Evolutionary conservation across 23 tunicate genomes (phyloP), one percentile per base, ranked within the genome.

Genomic region (Phallusia fumigata): DNA sequence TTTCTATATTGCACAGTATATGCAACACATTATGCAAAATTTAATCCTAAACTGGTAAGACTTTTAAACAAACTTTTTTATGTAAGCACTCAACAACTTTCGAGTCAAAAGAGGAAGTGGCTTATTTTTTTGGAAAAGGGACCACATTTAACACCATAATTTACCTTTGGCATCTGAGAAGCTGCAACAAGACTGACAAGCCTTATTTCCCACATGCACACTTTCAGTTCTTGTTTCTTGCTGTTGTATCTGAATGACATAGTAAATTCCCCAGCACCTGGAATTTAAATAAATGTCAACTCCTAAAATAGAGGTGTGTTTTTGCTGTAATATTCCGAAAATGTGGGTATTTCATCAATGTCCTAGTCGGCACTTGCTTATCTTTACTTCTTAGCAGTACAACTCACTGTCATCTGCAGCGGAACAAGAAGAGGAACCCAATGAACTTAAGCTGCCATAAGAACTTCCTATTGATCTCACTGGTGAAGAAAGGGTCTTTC

Each of bases 211-310:
- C 84, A 83, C 0, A 92, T 19, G 22, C 88, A 74, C 19, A 92
- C 53, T 80, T 84, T 87, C 31, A 92, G 83, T 33, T 80, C 76
- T 79, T 84, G 52, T 22, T 75, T 92, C 44, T 87, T 92, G 73
- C 97, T 87, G 86, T 92, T 87, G 86, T 92, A 92, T 76, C 84
- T 88, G 36, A 92, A 92, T 31, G 97, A 90, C 74, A 87, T 31
- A 19, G 76, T 83, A 73, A 92, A 82, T 22, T 87, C 78, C 11
- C 97, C 97, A 51, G 91, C 91, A 72, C 87, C 91, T 87, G 80
- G 11, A 22, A 40, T 32, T 6, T 13, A 33, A 13, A 74, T 16
- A 33, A 13, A 74, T 74, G 2, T 74, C 19, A 3, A 3, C 1
- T 74, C 5, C 13, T 34, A 16, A 65, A 65, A 26, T 65, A 2